Evolutionary conservation across 2,797 vertebrate species (phyloP), one percentile per base, ranked within the genome.

Genomic region (Microcaecilia unicolor): DNA sequence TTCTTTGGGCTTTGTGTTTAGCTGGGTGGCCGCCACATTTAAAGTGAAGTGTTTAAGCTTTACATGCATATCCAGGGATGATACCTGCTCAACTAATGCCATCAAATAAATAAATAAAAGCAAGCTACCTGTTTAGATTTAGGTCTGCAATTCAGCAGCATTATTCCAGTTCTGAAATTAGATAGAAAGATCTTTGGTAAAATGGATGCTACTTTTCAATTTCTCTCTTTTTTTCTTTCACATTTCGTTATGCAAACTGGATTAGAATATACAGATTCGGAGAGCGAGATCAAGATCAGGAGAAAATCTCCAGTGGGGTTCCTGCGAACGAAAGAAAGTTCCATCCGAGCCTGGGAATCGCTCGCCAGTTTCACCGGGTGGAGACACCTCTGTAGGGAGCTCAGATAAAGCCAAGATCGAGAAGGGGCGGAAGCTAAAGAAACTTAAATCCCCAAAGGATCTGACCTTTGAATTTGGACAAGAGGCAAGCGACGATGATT

Each of bases 201-300:
- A n/a, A n/a, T n/a, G n/a, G n/a, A n/a, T n/a, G n/a, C n/a, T n/a
- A n/a, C n/a, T n/a, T n/a, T n/a, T n/a, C n/a, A n/a, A n/a, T n/a
- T n/a, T n/a, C n/a, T n/a, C n/a, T n/a, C n/a, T n/a, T n/a, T n/a
- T 22, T 29, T 16, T 31, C 19, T 17, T 6, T 15, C 7, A 21
- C 15, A 17, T 25, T 9, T 16, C 2, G 20, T 9, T 20, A 6
- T 44, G 90, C 88, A 84, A 1, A 86, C 87, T 0, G 94, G 97
- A 58, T 93, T 89, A 1, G 92, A 97, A 59, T 93, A 91, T 72
- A 93, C 91, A 0, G 96, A 97, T 61, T 99, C 93, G 0, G 93
- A 95, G 47, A 87, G 80, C 0, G 93, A 97, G 51, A 47, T 92
- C 49, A 86, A 92, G 34, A 80, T 88, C 56, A 65, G 80, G 44